Evolutionary conservation across 2,797 vertebrate genomes (phyloP).

Genomic region (Hydrocynus forskahlii): DNA sequence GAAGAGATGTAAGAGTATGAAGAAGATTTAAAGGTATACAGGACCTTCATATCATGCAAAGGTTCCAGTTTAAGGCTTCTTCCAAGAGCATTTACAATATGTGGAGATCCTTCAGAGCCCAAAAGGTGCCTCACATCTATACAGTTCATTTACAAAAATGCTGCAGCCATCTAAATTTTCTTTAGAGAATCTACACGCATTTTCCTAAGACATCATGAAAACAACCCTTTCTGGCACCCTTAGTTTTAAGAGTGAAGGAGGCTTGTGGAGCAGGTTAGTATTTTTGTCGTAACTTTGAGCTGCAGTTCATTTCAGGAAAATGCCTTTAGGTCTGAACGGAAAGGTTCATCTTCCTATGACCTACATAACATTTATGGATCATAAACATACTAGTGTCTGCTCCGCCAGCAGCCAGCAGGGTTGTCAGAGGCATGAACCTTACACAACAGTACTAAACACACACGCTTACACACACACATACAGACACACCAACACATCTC

Average conservation of each 20-base stretch:
- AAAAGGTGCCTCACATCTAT: too few relatives aligned
- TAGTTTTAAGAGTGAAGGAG: not conserved
- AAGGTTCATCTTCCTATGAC: not conserved
- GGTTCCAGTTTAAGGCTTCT: too few relatives aligned
- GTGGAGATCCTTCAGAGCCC: too few relatives aligned
- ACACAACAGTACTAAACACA: not conserved
- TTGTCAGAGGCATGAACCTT: not conserved
- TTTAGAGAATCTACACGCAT: not conserved
- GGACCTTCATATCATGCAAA: too few relatives aligned
- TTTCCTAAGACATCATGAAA: too few relatives aligned
- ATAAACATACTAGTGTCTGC: not conserved
- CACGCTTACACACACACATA: not conserved
- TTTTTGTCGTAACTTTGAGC: not conserved
- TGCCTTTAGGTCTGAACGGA: not conserved
- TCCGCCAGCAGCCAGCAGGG: not conserved
- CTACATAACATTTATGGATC: not conserved
- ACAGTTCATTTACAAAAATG: too few relatives aligned
- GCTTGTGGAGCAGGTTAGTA: not conserved
- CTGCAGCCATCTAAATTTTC: too few relatives aligned
- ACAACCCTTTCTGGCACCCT: too few relatives aligned
- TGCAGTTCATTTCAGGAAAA: not conserved
- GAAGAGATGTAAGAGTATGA: too few relatives aligned
- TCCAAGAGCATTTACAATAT: too few relatives aligned
- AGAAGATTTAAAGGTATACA: too few relatives aligned
- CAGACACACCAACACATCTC: conserved; percentile 23